Base-by-base conservation (phyloP, 2,113 vertebrate genomes). In the Elgaria multicarinata region DNA sequence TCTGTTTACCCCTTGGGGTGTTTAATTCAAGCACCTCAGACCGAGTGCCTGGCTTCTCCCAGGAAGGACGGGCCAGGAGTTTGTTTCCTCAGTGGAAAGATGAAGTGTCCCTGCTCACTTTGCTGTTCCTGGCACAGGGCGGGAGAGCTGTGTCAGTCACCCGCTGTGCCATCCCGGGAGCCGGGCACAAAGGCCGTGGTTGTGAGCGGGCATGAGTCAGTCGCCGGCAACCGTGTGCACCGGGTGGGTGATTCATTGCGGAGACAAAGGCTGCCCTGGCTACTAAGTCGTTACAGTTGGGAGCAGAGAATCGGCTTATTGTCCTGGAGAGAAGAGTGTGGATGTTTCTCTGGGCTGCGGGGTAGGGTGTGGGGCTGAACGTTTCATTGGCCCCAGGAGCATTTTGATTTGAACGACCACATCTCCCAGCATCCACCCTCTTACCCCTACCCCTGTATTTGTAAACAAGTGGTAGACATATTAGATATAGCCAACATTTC, bases 241-340 rank as follows among this genome's bases (percentile, higher is more conserved):
- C 55, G 39, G 55, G 81, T 83, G 81, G 69, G 85, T 87, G 90
- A 91, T 91, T 91, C 90, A 91, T 83, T 31, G 62, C 2, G 6
- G 39, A 62, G 79, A 91, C 90, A 91, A 91, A 83, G 85, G 72
- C 85, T 55, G 58, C 85, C 79, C 85, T 75, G 89, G 50, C 75
- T 83, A 58, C 89, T 2, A 28, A 74, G 71, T 53, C 71, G 26
- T 83, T 7, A 20, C 85, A 87, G 85, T 76, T 82, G 26, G 78
- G 13, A 67, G 71, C 20, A 69, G 62, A 91, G 72, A 91, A 91
- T 87, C 12, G 44, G 71, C 14, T 58, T 44, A 91, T 91, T 91
- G 90, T 91, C 74, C 67, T 2, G 2, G 1, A 31, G 46, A 46
- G 58, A 9, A 42, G 78, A 31, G 50, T 53, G 50, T 80, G 9